Percentiles rank a stretch among this genome's conserved stretches.
Conservation (phyloP, 2,888 invertebrate genomes). For the Seladonia tumulorum region DNA sequence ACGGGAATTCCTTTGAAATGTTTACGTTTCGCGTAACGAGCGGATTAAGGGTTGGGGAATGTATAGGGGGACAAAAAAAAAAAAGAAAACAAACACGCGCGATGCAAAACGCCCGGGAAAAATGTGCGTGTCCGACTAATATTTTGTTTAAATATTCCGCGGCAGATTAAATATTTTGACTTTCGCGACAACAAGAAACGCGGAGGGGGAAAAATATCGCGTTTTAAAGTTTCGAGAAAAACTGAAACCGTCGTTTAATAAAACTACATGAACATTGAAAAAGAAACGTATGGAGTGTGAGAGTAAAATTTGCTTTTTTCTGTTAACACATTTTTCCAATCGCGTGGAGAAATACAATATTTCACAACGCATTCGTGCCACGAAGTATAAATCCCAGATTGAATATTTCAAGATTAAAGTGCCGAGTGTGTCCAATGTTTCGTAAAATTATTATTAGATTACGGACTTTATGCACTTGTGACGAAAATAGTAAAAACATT, state of each 20-base stretch:
- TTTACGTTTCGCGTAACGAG: background rate
- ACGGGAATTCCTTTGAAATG: background rate
- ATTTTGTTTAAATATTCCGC: slow-evolving; percentile 14
- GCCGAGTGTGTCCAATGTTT: background rate
- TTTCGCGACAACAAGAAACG: slow-evolving; percentile 3
- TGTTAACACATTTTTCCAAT: background rate
- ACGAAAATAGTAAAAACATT: background rate
- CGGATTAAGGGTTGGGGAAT: no score
- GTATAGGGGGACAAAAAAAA: background rate
- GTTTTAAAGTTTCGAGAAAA: background rate
- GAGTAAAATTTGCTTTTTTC: background rate
- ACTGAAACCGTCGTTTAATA: background rate
- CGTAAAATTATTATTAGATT: background rate
- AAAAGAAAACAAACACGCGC: background rate
- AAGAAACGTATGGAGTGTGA: background rate
- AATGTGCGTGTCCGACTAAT: background rate
- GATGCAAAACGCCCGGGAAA: background rate
- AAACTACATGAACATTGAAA: background rate
- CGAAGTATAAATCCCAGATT: background rate
- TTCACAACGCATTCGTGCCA: background rate
- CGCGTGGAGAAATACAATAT: background rate
- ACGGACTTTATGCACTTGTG: background rate
- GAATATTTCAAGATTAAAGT: background rate
- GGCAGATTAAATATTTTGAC: slow-evolving; percentile 12
- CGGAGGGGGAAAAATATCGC: background rate